A percentile compares a stretch with the other conserved stretches of the same genome.
These are phyloP conservation scores for Piscicola geometra DNA, from an alignment of 2,888 invertebrate species.

Conservation along the genomic window DNA sequence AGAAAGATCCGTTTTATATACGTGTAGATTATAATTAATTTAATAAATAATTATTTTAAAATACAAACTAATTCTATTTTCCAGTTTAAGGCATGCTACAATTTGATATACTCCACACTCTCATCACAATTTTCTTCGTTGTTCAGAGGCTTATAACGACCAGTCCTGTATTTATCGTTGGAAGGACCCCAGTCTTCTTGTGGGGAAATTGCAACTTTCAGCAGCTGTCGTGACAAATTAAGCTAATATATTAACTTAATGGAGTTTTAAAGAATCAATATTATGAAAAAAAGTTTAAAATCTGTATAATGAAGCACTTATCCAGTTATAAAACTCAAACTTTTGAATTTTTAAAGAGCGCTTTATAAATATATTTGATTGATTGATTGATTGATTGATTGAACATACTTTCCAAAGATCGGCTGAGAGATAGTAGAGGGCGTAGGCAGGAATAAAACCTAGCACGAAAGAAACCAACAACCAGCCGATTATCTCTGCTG, in stretches of 20 bases:
- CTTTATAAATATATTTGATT: too few relatives aligned
- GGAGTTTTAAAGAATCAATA: background rate
- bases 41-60: too few relatives aligned
- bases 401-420: conserved; percentile 48
- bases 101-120: too few relatives aligned
- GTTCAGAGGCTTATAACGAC: conserved; percentile 23
- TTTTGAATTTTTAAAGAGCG: too few relatives aligned
- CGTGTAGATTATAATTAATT: too few relatives aligned
- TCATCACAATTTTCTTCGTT: too few relatives aligned
- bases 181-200: conserved; percentile 50
- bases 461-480: conserved; percentile 52
- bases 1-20: too few relatives aligned
- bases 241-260: background rate
- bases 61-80: too few relatives aligned
- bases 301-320: too few relatives aligned
- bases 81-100: too few relatives aligned
- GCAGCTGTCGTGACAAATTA: background rate
- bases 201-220: conserved; percentile 41
- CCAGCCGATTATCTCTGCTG: conserved; percentile 53
- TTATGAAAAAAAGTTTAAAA: background rate
- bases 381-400: background rate
- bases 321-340: too few relatives aligned
- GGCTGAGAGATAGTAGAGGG: conserved; percentile 48
- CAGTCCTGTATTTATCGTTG: conserved; percentile 42
- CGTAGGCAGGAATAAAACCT: conserved; percentile 48